Evolutionary conservation across 2,113 vertebrate species (phyloP), one percentile per base, ranked within the genome.

Genomic region (Pavo muticus): DNA sequence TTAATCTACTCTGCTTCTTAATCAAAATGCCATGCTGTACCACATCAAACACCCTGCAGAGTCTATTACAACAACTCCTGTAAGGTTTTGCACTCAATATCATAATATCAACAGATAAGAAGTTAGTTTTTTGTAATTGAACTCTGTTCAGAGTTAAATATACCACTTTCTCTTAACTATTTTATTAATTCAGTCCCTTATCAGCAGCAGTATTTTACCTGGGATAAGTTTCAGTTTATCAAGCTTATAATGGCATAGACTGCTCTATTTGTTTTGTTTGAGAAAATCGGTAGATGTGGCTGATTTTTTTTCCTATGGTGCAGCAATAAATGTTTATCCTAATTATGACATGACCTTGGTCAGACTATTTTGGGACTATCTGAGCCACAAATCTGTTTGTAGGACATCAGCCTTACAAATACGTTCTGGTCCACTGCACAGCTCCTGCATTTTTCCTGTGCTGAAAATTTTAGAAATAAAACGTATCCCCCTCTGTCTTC

Each of bases 1-100:
- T 91, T 87, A 87, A 92, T 89, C 27, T 59, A 73, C 50, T 94
- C 83, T 87, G 24, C 32, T 17, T 95, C 74, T 80, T 91, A 92
- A 93, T 89, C 77, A 87, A 92, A 95, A 72, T 73, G 59, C 27
- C 27, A 27, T 45, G 61, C 71, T 0, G 0, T 35, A 67, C 24
- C 30, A 32, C 77, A 61, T 59, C 37, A 39, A 45, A 52, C 13
- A 63, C 19, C 75, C 82, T 71, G 72, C 50, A 68, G 74, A 83
- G 78, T n/a, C 68, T 64, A 60, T 71, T 70, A 71, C n/a, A 93
- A 54, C 40, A 76, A 40, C 40, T 61, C 11, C 25, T 65, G 77
- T 2, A 54, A 65, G 14, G 37, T 92, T 92, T 77, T 67, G 39
- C 60, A 83, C 78, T 77, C 29, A 77, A 40, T 83, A 0, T n/a